phyloP scores from a whole-genome alignment of 2,797 vertebrate species.

The Lateolabrax maculatus region DNA sequence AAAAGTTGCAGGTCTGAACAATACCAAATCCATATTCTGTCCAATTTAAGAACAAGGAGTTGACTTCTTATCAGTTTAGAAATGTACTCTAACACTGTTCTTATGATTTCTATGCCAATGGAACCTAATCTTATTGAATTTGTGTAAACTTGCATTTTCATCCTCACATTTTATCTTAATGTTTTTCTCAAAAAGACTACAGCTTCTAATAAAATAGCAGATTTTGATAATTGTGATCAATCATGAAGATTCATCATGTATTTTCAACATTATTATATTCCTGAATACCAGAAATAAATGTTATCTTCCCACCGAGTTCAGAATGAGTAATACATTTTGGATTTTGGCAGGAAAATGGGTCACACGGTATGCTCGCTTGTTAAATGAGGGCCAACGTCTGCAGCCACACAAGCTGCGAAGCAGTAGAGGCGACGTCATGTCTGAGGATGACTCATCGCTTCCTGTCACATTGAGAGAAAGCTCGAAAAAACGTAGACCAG shows the following conservation, averaged over 20 bases:
- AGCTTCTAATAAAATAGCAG: neutral
- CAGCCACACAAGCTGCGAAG: constrained; percentile 71
- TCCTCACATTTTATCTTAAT: neutral
- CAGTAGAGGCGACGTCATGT: constrained; percentile 52
- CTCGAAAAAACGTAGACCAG: constrained; percentile 61
- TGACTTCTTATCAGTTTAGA: neutral
- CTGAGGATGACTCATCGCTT: constrained; percentile 66
- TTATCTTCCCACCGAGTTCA: constrained; percentile 8
- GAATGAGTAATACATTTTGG: neutral
- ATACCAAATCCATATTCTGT: neutral
- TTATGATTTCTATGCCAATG: constrained; percentile 2
- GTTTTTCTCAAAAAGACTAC: neutral
- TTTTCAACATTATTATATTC: constrained; percentile 2
- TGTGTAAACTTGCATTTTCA: neutral
- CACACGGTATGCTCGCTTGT: constrained; percentile 30
- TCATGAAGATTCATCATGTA: neutral
- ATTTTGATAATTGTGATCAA: neutral
- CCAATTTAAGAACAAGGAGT: neutral
- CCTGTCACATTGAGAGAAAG: constrained; percentile 64
- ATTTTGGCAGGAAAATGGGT: constrained; percentile 32
- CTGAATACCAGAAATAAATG: neutral
- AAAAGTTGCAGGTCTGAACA: neutral
- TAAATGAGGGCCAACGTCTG: constrained; percentile 74
- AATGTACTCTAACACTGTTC: neutral
- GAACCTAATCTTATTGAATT: constrained; percentile 2